A percentile compares a stretch with the other conserved stretches of the same genome.
Evolutionary conservation across 2,113 vertebrate genomes (phyloP).

Genomic region (Cephalopterus ornatus): DNA sequence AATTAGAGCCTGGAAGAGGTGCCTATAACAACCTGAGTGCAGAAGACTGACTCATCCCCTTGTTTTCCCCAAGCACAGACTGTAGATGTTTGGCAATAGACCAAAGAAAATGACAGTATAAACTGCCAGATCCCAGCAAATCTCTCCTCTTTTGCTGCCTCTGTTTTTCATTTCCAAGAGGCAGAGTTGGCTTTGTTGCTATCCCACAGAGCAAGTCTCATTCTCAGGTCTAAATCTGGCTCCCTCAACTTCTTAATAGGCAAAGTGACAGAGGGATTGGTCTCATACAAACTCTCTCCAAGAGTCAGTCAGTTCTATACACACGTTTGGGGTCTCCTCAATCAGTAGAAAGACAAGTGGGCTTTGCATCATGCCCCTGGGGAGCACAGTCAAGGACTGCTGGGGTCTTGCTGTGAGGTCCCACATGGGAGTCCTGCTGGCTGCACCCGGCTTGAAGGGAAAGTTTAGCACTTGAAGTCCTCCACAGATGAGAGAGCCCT

Average conservation of each 20-base stretch:
- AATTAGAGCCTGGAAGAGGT: background rate
- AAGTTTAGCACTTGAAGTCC: background rate
- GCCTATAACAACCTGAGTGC: background rate
- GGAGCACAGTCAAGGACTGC: fast-evolving
- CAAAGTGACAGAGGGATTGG: background rate
- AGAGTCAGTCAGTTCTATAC: background rate
- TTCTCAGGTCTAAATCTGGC: background rate
- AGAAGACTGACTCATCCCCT: constrained; percentile 32
- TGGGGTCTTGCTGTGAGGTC: background rate
- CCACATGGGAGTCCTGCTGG: background rate
- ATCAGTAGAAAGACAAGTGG: background rate
- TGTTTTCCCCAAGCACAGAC: constrained; percentile 56
- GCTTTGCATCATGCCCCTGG: background rate
- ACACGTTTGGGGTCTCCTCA: background rate
- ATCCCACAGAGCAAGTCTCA: background rate
- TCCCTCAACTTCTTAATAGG: background rate
- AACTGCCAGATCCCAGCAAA: constrained; percentile 42
- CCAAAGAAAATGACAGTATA: constrained; percentile 52
- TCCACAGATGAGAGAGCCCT: background rate
- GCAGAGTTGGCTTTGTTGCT: background rate
- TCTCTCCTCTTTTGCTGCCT: constrained; percentile 23
- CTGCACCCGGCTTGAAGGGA: background rate
- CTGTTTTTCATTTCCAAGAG: background rate
- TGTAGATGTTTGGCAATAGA: constrained; percentile 50
- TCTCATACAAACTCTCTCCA: background rate